phyloP scores from a whole-genome alignment of 2,113 vertebrate species.

The Sinocyclocheilus anophthalmus region DNA sequence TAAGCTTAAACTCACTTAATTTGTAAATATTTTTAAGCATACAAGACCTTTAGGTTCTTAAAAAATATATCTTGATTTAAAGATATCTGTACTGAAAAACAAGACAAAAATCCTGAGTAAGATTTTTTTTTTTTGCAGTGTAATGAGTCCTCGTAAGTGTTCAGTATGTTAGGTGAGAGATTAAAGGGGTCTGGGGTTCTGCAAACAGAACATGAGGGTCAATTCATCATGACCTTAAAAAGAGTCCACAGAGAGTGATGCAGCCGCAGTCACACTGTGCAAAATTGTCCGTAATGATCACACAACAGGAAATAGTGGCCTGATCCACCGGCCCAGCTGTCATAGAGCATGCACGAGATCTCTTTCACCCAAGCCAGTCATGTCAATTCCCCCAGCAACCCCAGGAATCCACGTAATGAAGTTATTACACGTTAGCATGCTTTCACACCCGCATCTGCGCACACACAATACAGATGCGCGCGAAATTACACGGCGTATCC shows the following conservation, averaged over 20 bases:
- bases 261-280: constrained; percentile 8
- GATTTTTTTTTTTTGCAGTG: no score
- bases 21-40: no score
- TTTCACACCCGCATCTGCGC: constrained; percentile 10
- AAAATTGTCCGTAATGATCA: constrained; percentile 32
- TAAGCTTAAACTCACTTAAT: background rate
- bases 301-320: constrained; percentile 23
- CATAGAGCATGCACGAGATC: background rate
- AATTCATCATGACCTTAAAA: constrained; percentile 16
- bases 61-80: background rate
- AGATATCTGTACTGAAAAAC: no score
- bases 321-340: constrained; percentile 32
- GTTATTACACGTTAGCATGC: constrained; percentile 31
- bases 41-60: background rate
- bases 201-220: background rate
- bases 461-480: background rate
- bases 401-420: constrained; percentile 43
- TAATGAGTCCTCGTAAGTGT: background rate
- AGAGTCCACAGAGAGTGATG: background rate
- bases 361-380: constrained; percentile 16
- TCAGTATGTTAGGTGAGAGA: background rate
- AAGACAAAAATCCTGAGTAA: no score
- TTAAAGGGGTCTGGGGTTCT: background rate
- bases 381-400: constrained; percentile 31
- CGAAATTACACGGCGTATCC: background rate